Evolutionary conservation across 37 sponge, comb jelly and placozoan genomes (phyloP).

Genomic region (Sycon ciliatum): DNA sequence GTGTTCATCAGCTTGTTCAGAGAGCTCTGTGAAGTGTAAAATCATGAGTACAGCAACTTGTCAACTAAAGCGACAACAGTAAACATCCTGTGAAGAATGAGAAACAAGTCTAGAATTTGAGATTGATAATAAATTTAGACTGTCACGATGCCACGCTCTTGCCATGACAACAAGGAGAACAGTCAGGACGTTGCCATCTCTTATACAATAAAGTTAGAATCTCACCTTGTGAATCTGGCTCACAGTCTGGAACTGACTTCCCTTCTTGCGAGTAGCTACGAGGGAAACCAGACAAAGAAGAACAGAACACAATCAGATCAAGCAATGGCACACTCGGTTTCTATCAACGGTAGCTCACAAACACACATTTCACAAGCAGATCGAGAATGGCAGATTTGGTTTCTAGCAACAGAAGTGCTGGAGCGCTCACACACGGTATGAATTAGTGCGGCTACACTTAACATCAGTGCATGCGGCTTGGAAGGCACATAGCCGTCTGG

Average conservation of each 20-base stretch:
- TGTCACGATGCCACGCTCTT: too few relatives aligned
- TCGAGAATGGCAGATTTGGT: too few relatives aligned
- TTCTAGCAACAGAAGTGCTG: too few relatives aligned
- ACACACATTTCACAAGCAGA: too few relatives aligned
- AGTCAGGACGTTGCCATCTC: not conserved
- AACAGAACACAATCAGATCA: not conserved
- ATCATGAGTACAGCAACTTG: not conserved
- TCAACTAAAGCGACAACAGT: not conserved
- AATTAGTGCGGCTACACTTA: too few relatives aligned
- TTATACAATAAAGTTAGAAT: not conserved
- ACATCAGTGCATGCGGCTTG: constrained; percentile 9
- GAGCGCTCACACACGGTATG: too few relatives aligned
- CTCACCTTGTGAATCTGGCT: constrained; percentile 83
- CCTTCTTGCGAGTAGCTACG: constrained; percentile 33
- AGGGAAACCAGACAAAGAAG: not conserved
- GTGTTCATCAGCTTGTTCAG: constrained; percentile 86
- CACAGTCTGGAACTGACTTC: constrained; percentile 80
- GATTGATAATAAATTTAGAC: too few relatives aligned
- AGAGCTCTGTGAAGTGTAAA: constrained; percentile 34
- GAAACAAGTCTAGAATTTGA: too few relatives aligned
- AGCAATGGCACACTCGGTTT: not conserved
- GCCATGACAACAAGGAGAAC: too few relatives aligned
- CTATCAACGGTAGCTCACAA: not conserved
- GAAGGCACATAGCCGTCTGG: not conserved
- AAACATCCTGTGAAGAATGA: not conserved